These are phyloP conservation scores for Recurvirostra avosetta DNA, from an alignment of 2,113 vertebrate genomes.

Conservation along the genomic window DNA sequence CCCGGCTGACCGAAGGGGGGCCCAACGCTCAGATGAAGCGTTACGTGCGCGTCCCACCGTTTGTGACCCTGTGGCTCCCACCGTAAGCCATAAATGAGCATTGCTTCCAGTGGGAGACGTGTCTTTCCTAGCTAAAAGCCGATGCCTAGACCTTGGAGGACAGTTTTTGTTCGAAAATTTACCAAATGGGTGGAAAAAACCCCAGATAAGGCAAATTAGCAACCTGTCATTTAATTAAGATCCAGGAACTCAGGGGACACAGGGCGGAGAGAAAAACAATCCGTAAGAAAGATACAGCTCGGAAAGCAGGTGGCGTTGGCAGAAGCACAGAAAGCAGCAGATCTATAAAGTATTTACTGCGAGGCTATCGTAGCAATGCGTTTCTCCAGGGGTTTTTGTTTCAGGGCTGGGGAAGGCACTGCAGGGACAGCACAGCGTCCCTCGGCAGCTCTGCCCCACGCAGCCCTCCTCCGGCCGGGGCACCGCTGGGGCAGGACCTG, in stretches of 20 bases:
- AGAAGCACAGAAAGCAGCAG: not conserved
- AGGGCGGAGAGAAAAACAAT: not conserved
- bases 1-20: not conserved
- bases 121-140: not conserved
- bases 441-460: accelerated
- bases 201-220: not conserved
- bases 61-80: not conserved
- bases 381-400: not conserved
- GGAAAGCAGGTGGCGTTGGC: not conserved
- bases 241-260: not conserved
- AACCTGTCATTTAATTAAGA: not conserved
- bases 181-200: not conserved
- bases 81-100: accelerated
- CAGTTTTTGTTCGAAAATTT: accelerated
- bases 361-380: accelerated
- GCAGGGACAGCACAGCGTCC: not conserved
- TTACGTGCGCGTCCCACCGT: accelerated
- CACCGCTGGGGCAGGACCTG: not conserved
- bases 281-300: not conserved
- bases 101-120: accelerated
- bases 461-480: not conserved
- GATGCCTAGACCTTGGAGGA: accelerated
- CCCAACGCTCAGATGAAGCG: accelerated
- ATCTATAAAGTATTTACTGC: not conserved
- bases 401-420: not conserved